phyloP scores from a whole-genome alignment of 1,140 invertebrate species.

The Bombus turneri region DNA sequence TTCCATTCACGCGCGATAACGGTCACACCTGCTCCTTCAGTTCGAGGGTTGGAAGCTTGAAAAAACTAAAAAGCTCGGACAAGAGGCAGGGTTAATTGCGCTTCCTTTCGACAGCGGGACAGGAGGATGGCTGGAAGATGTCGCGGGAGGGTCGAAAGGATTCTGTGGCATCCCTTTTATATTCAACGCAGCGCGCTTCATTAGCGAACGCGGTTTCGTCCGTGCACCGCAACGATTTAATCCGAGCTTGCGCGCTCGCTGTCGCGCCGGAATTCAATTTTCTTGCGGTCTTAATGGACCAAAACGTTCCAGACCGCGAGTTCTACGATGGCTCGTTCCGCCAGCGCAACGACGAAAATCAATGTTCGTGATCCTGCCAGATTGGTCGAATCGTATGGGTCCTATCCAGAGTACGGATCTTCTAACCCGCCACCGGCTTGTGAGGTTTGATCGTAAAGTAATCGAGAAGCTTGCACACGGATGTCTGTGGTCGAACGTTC shows the following conservation, averaged over 20 bases:
- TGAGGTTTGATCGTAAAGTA: constrained; percentile 30
- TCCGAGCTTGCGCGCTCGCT: constrained; percentile 58
- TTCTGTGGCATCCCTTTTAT: constrained; percentile 47
- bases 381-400: constrained; percentile 5
- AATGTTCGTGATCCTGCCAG: background rate
- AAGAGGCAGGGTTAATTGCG: constrained; percentile 31
- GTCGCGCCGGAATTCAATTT: constrained; percentile 68
- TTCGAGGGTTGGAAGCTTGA: background rate
- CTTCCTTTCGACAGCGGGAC: constrained; percentile 25
- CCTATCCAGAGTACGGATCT: constrained; percentile 11
- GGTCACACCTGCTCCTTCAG: background rate
- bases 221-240: constrained; percentile 70
- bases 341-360: background rate
- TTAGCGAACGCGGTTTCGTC: constrained; percentile 62
- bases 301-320: constrained; percentile 53
- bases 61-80: background rate
- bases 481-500: constrained; percentile 14
- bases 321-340: constrained; percentile 3
- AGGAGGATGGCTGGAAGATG: constrained; percentile 10
- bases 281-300: constrained; percentile 65
- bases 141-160: background rate
- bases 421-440: background rate
- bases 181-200: constrained; percentile 67
- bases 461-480: constrained; percentile 24
- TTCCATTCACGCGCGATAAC: constrained; percentile 8